Evolutionary conservation across 2,888 invertebrate species (phyloP), one percentile per base, ranked within the genome.

Genomic region (Antheraea yamamai): DNA sequence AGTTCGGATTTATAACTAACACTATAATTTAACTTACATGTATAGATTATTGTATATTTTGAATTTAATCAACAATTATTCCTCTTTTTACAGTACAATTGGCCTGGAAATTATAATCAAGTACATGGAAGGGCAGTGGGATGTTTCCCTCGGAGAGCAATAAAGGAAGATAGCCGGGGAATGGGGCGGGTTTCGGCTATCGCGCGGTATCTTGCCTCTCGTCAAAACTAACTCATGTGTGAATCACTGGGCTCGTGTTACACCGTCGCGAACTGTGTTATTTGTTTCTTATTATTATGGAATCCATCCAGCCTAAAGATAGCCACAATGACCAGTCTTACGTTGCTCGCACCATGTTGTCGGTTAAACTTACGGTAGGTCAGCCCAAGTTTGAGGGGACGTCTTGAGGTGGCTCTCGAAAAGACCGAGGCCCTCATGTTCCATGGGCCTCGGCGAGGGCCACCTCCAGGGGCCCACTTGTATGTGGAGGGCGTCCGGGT

Each of bases 71-170:
- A 61, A 61, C n/a, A 61, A 61, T 12, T 7, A 61, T 23, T 8
- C 61, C 0, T 30, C 30, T 30, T 30, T 30, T 30, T 66, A 66
- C 16, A 20, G 30, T 66, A 30, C 14, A 30, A 26, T 66, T 66
- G 64, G 14, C 64, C 64, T 66, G 30, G 64, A 30, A 30, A 14
- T 70, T 39, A 39, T 70, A 70, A 39, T 35, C 7, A 39, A 39
- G 79, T 79, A 80, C 75, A 81, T 79, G 39, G 79, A 78, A 73
- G 79, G 78, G 47, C 66, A 76, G 76, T 74, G 75, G 74, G 78
- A 76, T 39, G 70, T 80, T 81, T 80, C 80, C 87, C 85, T 83
- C 77, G 71, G 86, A 85, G 84, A 80, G 85, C 82, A 85, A 88
- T 88, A 87, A 84, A 85, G 79, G 80, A 78, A 75, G 77, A 79